Base-by-base conservation (phyloP, 2,113 vertebrate genomes). In the Excalfactoria chinensis region DNA sequence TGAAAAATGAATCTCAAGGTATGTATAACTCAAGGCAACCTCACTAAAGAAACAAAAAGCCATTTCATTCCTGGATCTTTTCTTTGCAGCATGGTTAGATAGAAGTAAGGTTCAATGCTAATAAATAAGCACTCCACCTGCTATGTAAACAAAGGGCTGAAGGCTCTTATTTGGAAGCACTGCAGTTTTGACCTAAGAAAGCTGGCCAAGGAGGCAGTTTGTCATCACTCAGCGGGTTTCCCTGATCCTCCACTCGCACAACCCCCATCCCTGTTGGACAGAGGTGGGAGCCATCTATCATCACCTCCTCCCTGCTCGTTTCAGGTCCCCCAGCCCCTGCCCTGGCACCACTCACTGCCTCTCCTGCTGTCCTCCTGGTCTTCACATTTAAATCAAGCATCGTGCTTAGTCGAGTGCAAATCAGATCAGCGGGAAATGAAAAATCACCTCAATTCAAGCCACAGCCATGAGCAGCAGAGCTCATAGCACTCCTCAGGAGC, bases 201-300 rank as follows among this genome's bases (percentile, higher is more conserved):
- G 43, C 74, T 22, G n/a, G 59, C 59, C 92, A 94, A 86, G 93
- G 90, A 84, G 59, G 58, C 84, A 75, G 11, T 90, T 40, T 72
- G 88, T 70, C 77, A 86, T 22, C 40, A 40, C 83, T 40, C 86
- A 44, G 86, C 75, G 34, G 74, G 51, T 41, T 51, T 46, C 48
- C 77, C 26, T 2, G 0, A 30, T 28, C 30, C 67, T 51, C 64
- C 41, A 64, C 67, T 22, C 5, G 20, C 88, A 62, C 88, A 70
- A 9, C 66, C 34, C 34, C 51, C 64, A 55, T 34, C 7, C 35
- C 60, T 41, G 76, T 11, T 30, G 59, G 80, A 26, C 2, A n/a
- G 84, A 90, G 69, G 13, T 35, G 80, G 87, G 77, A 75, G 37
- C 44, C 58, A 78, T 84, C 70, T 56, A 90, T 92, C 92, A 78